Evolutionary conservation across 2,888 invertebrate species (phyloP), one percentile per base, ranked within the genome.

Genomic region (Melinaea menophilus): DNA sequence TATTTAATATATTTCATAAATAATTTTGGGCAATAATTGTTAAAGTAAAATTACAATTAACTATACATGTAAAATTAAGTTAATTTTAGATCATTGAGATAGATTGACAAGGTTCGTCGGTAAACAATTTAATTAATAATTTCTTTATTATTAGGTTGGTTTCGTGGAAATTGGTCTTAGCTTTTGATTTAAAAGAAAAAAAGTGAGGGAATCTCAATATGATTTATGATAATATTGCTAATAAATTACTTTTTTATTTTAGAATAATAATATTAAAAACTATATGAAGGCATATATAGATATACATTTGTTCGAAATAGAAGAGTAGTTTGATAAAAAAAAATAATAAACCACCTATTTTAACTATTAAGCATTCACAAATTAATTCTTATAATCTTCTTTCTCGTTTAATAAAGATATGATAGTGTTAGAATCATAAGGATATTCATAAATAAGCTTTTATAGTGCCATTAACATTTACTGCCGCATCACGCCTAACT

Each of bases 41-140:
- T 67, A 67, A 65, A 59, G 62, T 66, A 66, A 64, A 57, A 69
- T 66, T 68, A 68, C 62, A 67, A 60, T 63, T 66, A 68, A 70
- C 65, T 73, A 79, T 82, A 83, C 83, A 85, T 85, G 85, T 85
- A 82, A 86, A 85, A 86, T 86, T 84, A 81, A 80, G 78, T 75
- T 72, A 75, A 81, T 82, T 64, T 64, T 66, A 63, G 58, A 64
- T 82, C 84, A 82, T 84, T 79, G 79, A 77, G 71, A 69, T 73
- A 80, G 84, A 86, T 85, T 85, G 85, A 85, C 86, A 84, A 78
- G 77, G 82, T 81, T 79, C 79, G 80, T 84, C 79, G 81, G 54
- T 34, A 34, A 57, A 57, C 13, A 22, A 48, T 55, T 62, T 12
- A 59, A n/a, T 7, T 5, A 5, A 3, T 13, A 37, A 57, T 51